Percentiles rank a stretch among this genome's conserved stretches.
Evolutionary conservation across 1,140 invertebrate species (phyloP).

Genomic region (Zaprionus camerounensis): DNA sequence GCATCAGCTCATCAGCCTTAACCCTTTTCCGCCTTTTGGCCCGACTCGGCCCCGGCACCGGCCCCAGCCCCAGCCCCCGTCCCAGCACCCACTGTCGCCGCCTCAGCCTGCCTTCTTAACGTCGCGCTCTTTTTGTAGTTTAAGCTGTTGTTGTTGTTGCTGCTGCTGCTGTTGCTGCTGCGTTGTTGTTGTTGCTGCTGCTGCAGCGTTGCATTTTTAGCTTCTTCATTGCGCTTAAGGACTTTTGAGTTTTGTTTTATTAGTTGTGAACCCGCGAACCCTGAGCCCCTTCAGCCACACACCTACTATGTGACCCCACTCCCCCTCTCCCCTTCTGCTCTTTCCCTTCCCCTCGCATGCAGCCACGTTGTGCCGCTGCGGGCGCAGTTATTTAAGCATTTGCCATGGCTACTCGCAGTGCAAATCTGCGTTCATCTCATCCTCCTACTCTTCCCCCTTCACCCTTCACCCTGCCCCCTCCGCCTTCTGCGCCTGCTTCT

Average conservation of each 20-base stretch:
- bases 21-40: conserved; percentile 58
- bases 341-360: background rate
- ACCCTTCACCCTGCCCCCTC: background rate
- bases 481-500: background rate
- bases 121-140: conserved; percentile 66
- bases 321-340: background rate
- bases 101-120: conserved; percentile 16
- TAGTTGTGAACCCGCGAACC: conserved; percentile 66
- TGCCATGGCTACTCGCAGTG: conserved; percentile 43
- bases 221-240: conserved; percentile 83
- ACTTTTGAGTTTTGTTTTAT: conserved; percentile 84
- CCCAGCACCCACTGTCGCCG: background rate
- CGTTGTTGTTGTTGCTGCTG: conserved; percentile 19
- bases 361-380: background rate
- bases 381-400: conserved; percentile 56
- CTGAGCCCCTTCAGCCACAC: conserved; percentile 12
- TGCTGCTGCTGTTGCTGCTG: conserved; percentile 52
- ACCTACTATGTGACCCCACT: background rate
- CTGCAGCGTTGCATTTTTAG: conserved; percentile 77
- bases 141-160: conserved; percentile 61
- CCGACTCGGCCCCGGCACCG: background rate
- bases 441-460: background rate
- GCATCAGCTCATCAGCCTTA: conserved; percentile 74
- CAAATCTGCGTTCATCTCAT: conserved; percentile 3
- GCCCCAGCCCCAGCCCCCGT: background rate